A percentile compares a stretch with the other conserved stretches of the same genome.
Evolutionary conservation across 1,140 invertebrate genomes (phyloP).

Genomic region (Drosophila arizonae): DNA sequence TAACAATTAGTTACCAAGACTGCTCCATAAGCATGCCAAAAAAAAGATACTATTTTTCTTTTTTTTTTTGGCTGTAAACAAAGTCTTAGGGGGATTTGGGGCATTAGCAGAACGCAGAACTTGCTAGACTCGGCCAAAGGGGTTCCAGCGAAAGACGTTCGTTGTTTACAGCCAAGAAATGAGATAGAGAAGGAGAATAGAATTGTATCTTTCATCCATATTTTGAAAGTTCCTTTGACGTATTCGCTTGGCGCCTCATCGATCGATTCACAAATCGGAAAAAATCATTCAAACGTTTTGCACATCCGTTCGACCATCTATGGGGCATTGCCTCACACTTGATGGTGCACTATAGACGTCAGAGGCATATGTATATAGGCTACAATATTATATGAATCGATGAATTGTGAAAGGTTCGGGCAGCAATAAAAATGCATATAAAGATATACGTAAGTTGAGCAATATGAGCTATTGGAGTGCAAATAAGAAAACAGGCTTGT

Average conservation of each 20-base stretch:
- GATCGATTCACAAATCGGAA: slow-evolving; percentile 6
- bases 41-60: not conserved
- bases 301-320: slow-evolving; percentile 32
- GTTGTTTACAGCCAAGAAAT: not conserved
- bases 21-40: not conserved
- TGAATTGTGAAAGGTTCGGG: too few species aligned
- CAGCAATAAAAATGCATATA: not conserved
- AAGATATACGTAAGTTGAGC: not conserved
- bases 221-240: slow-evolving; percentile 23
- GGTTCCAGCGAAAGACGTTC: too few species aligned
- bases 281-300: slow-evolving; percentile 16
- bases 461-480: too few species aligned
- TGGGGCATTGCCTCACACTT: not conserved
- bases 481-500: too few species aligned
- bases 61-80: slow-evolving; percentile 56
- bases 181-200: too few species aligned
- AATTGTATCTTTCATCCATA: not conserved
- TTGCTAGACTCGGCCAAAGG: too few species aligned
- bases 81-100: slow-evolving; percentile 39
- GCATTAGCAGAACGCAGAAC: too few species aligned
- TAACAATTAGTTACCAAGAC: slow-evolving; percentile 14
- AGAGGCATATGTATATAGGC: not conserved
- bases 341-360: slow-evolving; percentile 13
- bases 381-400: too few species aligned
- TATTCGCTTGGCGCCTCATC: slow-evolving; percentile 2